These are phyloP conservation scores for Bradypodion ventrale DNA, from an alignment of 2,797 vertebrate species.

Conservation along the genomic window DNA sequence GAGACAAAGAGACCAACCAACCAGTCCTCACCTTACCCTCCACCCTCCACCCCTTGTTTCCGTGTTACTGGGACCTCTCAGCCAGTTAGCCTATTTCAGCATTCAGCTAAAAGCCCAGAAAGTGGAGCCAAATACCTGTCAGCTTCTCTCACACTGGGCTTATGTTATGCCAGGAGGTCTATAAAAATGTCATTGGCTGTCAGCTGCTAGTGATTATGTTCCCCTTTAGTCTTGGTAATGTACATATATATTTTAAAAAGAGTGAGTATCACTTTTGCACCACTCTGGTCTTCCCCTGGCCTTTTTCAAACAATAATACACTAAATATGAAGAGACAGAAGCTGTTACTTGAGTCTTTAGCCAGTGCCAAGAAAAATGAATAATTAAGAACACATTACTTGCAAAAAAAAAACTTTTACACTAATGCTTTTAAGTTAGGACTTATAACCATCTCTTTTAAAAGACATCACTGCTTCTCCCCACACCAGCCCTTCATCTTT, in stretches of 20 bases:
- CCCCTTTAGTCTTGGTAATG: constrained; percentile 65
- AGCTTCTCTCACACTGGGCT: constrained; percentile 59
- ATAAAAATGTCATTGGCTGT: constrained; percentile 80
- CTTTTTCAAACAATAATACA: constrained; percentile 79
- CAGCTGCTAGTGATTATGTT: constrained; percentile 75
- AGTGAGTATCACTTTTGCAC: constrained; percentile 68
- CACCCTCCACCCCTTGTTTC: accelerated
- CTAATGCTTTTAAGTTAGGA: constrained; percentile 74
- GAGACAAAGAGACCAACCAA: neutral
- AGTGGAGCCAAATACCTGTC: constrained; percentile 71
- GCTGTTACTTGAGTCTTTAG: constrained; percentile 71
- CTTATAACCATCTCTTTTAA: constrained; percentile 66
- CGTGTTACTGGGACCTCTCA: neutral
- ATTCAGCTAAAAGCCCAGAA: constrained; percentile 50
- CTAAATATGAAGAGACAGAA: constrained; percentile 80
- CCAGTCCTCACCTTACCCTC: too few relatives aligned
- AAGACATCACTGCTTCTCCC: constrained; percentile 69
- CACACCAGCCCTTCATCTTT: constrained; percentile 67
- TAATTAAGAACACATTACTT: constrained; percentile 78
- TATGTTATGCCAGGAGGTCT: constrained; percentile 75
- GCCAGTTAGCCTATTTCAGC: constrained; percentile 45
- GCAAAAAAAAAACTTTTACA: constrained; percentile 72
- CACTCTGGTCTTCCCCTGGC: constrained; percentile 70
- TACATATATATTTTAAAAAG: constrained; percentile 56
- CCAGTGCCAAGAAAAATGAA: constrained; percentile 78